phyloP scores from a whole-genome alignment of 2,797 vertebrate genomes.

The Enteromius trimaculatus region DNA sequence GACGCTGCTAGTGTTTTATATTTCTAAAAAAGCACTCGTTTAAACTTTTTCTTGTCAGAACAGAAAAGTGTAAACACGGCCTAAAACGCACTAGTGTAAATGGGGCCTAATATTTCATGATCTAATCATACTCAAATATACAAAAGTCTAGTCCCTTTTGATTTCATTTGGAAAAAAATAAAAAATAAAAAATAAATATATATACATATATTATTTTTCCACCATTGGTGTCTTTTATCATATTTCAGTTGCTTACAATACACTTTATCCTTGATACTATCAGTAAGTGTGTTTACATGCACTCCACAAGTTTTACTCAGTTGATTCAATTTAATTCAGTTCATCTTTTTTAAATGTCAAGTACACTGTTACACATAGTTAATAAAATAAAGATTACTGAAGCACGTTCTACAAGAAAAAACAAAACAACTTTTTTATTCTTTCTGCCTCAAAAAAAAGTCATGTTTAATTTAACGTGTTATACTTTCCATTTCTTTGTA shows the following conservation, averaged over 20 bases:
- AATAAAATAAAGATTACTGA: background rate
- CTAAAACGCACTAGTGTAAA: too few species aligned
- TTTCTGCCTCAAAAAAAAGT: background rate
- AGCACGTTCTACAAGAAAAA: background rate
- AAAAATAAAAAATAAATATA: background rate
- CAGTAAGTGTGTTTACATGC: background rate
- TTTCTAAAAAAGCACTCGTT: too few species aligned
- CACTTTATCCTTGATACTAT: background rate
- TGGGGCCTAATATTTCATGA: background rate
- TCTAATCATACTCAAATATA: background rate
- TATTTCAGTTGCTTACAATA: background rate
- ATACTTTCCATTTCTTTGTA: background rate
- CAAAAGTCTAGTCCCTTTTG: background rate
- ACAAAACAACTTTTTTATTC: background rate
- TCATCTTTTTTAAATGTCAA: slow-evolving; percentile 3
- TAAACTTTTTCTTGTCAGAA: too few species aligned
- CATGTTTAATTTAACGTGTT: background rate
- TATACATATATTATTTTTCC: too few species aligned
- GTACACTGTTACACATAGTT: background rate
- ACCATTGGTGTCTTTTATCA: background rate
- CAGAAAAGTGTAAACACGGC: too few species aligned
- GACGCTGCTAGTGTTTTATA: too few species aligned
- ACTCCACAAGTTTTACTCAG: background rate
- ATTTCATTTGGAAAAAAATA: background rate
- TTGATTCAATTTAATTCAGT: background rate